These are phyloP conservation scores for Nixonia krombeini DNA, from an alignment of 1,140 invertebrate species.

Conservation along the genomic window DNA sequence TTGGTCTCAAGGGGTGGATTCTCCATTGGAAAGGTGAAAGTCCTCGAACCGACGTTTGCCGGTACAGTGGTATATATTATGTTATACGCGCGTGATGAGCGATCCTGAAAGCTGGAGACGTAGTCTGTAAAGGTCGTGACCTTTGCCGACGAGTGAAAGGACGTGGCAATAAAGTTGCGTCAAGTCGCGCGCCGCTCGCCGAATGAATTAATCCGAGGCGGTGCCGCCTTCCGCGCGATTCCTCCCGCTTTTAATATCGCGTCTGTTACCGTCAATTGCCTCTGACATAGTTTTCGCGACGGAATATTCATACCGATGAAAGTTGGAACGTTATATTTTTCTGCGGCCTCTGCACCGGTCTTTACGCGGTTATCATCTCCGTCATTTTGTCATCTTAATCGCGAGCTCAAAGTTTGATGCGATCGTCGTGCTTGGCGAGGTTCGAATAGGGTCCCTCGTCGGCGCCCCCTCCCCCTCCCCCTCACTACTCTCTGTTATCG, in stretches of 20 bases:
- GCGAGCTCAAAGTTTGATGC: constrained; percentile 21
- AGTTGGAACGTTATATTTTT: not conserved
- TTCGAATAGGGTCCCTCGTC: constrained; percentile 27
- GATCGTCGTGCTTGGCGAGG: constrained; percentile 24
- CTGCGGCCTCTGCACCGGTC: no score
- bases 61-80: constrained; percentile 54
- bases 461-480: not conserved
- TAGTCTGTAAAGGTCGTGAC: constrained; percentile 35
- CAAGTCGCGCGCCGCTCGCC: no score
- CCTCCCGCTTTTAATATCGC: constrained; percentile 30
- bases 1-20: constrained; percentile 53
- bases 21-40: constrained; percentile 39
- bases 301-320: constrained; percentile 10
- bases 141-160: constrained; percentile 25
- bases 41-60: constrained; percentile 38
- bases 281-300: constrained; percentile 19
- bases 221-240: no score
- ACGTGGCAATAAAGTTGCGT: constrained; percentile 34
- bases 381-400: constrained; percentile 14
- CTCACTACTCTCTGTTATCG: constrained; percentile 15
- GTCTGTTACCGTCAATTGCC: constrained; percentile 19
- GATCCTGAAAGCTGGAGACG: constrained; percentile 22
- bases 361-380: not conserved
- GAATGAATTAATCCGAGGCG: no score
- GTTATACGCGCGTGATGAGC: constrained; percentile 59